Percentiles rank a stretch among this genome's conserved stretches.
phyloP scores from a whole-genome alignment of 1,140 invertebrate species.

The Amyelois transitella region DNA sequence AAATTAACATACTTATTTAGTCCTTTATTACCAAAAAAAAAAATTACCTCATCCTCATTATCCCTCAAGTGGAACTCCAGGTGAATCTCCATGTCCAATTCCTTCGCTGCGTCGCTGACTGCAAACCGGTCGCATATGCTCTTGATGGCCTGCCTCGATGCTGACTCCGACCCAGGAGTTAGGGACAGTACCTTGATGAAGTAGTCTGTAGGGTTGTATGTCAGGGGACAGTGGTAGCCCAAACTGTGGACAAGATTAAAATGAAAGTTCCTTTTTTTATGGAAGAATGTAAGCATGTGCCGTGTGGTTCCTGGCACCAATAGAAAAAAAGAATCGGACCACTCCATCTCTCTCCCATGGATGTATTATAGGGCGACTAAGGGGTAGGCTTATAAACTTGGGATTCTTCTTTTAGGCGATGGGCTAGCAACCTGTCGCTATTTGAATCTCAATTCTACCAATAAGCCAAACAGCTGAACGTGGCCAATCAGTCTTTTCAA shows the following conservation, averaged over 20 bases:
- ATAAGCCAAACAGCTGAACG: too few species aligned
- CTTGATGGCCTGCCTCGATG: constrained; percentile 78
- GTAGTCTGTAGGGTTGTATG: constrained; percentile 95
- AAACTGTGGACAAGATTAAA: constrained; percentile 72
- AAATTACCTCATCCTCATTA: constrained; percentile 39
- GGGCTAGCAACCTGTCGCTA: too few species aligned
- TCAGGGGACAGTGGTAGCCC: constrained; percentile 85
- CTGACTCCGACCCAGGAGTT: constrained; percentile 83
- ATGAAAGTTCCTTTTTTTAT: background rate
- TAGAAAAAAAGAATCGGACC: background rate
- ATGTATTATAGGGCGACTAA: too few species aligned
- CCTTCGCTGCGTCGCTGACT: constrained; percentile 83
- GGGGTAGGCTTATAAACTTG: too few species aligned
- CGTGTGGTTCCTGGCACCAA: background rate
- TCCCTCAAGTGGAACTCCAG: constrained; percentile 78
- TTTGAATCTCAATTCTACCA: too few species aligned
- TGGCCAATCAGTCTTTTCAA: too few species aligned
- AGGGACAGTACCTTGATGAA: constrained; percentile 90
- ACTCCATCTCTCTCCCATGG: too few species aligned
- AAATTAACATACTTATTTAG: too few species aligned
- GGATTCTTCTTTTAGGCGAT: too few species aligned
- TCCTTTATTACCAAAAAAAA: constrained; percentile 3
- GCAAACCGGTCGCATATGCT: constrained; percentile 86
- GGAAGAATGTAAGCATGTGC: background rate
- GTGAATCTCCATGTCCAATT: constrained; percentile 82